A percentile compares a stretch with the other conserved stretches of the same genome.
Conservation (phyloP, 2,797 vertebrate species). For the Rhinogobio ventralis region DNA sequence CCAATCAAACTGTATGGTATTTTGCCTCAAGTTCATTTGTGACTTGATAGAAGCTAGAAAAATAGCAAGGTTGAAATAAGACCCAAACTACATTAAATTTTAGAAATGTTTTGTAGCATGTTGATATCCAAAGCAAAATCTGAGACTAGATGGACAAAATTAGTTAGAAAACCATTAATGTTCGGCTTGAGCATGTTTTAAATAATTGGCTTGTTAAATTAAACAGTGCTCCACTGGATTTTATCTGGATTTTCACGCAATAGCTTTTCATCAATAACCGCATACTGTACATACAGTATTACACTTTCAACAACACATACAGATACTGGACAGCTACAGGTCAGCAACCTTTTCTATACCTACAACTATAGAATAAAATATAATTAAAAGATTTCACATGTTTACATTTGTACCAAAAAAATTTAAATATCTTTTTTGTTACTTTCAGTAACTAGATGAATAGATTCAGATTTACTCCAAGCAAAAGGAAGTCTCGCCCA, state of each 20-base stretch:
- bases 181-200: slow-evolving; percentile 5
- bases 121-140: background rate
- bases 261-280: background rate
- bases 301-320: background rate
- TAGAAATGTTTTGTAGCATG: background rate
- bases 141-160: slow-evolving; percentile 6
- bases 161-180: background rate
- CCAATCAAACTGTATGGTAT: background rate
- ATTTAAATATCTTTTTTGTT: background rate
- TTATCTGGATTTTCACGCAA: background rate
- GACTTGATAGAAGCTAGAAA: background rate
- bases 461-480: slow-evolving; percentile 8
- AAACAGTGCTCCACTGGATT: background rate
- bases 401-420: background rate
- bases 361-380: background rate
- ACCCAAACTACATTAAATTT: background rate
- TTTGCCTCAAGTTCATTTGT: background rate
- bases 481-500: background rate
- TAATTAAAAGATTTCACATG: background rate
- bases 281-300: background rate
- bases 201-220: background rate
- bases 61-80: background rate
- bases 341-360: background rate
- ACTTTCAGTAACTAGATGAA: background rate
- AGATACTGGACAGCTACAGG: background rate